Evolutionary conservation across 1,140 invertebrate species (phyloP), one percentile per base, ranked within the genome.

Genomic region (Drosophila pseudoananassae): DNA sequence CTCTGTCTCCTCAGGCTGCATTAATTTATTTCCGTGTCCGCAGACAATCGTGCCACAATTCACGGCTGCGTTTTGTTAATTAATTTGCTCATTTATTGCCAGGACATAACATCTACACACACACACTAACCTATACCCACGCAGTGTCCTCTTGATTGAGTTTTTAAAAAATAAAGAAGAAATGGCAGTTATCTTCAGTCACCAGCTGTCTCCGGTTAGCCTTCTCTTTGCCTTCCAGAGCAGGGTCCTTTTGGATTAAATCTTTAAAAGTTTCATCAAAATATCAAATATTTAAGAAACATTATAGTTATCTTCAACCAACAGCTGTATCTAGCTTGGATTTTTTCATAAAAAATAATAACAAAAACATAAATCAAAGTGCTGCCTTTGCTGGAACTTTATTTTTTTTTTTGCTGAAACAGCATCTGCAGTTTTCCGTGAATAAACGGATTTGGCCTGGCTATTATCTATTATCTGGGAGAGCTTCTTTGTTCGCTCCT

Each of bases 71-170:
- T 59, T 73, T 82, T 81, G 82, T 85, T 85, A 85, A 85, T 85
- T 85, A 85, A 85, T 85, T 85, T 85, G 82, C 78, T 87, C 81
- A 82, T 85, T 85, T 85, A 81, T 87, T 82, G 78, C 74, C 64
- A 36, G 53, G 49, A 45, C 59, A 3, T 9, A 27, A 58, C 45
- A 64, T 29, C 20, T 20, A 20, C 38, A 29, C 40, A 20, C 38
- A 52, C n/a, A 27, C 8, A 10, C 10, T 2, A 10, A 12, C 3
- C 38, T 15, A 7, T n/a, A 45, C 40, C 7, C 15, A 45, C 43
- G 17, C 64, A 63, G 51, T 31, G 31, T 46, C 51, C 40, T 38
- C 50, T 65, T 78, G 81, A 85, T 85, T 85, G 81, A 85, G 83
- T 82, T 74, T 63, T 82, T 71, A 51, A 53, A 52, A 20, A 36